Evolutionary conservation across 2,888 invertebrate species (phyloP), one percentile per base, ranked within the genome.

Genomic region (Pristionchus arcanus): DNA sequence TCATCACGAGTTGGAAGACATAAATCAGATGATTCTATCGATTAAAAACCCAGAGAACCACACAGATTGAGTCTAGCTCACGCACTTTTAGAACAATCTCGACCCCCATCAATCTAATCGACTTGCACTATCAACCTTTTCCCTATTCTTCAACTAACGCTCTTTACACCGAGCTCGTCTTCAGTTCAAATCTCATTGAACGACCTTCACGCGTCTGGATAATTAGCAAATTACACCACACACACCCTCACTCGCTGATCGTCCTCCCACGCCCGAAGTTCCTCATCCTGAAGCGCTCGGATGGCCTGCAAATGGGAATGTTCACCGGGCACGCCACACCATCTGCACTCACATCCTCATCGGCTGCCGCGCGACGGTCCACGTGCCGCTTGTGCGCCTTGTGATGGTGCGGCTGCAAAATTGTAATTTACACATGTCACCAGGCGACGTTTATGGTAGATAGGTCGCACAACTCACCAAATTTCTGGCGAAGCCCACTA

Each of bases 171-270:
- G 13, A 49, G 49, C 42, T 9, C 34, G 13, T 21, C 37, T 37
- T 25, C 25, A 37, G 77, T 28, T 49, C 81, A 28, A 49, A 9
- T 34, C 53, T 34, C 49, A 81, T 81, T 53, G 49, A 34, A n/a
- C 53, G 49, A 81, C 21, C 19, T 28, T 25, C 28, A 68, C 68
- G 68, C 68, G 74, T 37, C 25, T 21, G 4, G 28, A 42, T 42
- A 81, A 81, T 53, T 81, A 13, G 49, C 49, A 49, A 81, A 49
- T 81, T 81, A 81, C 81, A 81, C 81, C 55, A 55, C 84, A 55
- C 84, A 31, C 59, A 85, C 84, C 84, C 84, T 59, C 31, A 85
- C 84, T 85, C 84, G 55, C 84, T 85, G 84, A 11, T 85, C 84
- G 4, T 85, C 84, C 84, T 85, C 84, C 84, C 84, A 85, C 59